Percentiles rank a stretch among this genome's conserved stretches.
phyloP scores from a whole-genome alignment of 2,113 vertebrate genomes.

The Pygoscelis adeliae region DNA sequence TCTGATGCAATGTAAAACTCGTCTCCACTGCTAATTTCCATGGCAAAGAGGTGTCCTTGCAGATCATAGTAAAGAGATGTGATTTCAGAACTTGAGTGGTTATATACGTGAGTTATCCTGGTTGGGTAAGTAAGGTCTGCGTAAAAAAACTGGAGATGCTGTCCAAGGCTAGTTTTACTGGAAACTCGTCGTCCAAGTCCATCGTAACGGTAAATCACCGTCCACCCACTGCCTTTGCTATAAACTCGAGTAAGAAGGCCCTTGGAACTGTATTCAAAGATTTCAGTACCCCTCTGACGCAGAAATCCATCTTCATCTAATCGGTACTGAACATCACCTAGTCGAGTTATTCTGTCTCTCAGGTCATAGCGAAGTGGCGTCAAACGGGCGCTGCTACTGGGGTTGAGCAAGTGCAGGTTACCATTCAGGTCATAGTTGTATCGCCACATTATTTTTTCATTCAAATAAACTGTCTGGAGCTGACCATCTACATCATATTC shows the following conservation, averaged over 20 bases:
- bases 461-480: slow-evolving; percentile 93
- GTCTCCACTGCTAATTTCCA: slow-evolving; percentile 97
- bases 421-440: slow-evolving; percentile 99
- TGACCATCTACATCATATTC: slow-evolving; percentile 97
- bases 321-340: slow-evolving; percentile 95
- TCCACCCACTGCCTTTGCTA: slow-evolving; percentile 95
- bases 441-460: slow-evolving; percentile 95
- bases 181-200: slow-evolving; percentile 93
- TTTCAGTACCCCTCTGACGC: slow-evolving; percentile 90
- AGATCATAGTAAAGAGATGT: slow-evolving; percentile 97
- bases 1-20: slow-evolving; percentile 98
- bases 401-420: slow-evolving; percentile 93
- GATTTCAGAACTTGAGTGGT: slow-evolving; percentile 97
- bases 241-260: slow-evolving; percentile 93
- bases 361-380: slow-evolving; percentile 93
- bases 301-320: slow-evolving; percentile 96
- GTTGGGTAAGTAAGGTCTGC: slow-evolving; percentile 93
- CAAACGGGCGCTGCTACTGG: slow-evolving; percentile 87
- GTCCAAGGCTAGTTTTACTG: slow-evolving; percentile 90
- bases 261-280: slow-evolving; percentile 98
- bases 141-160: slow-evolving; percentile 96
- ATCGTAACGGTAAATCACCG: slow-evolving; percentile 92
- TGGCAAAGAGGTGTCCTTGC: slow-evolving; percentile 96
- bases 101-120: slow-evolving; percentile 95
- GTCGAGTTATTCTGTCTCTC: slow-evolving; percentile 93